A percentile compares a stretch with the other conserved stretches of the same genome.
Evolutionary conservation across 2,888 invertebrate genomes (phyloP).

Genomic region (Ommatoiulus sabulosus): DNA sequence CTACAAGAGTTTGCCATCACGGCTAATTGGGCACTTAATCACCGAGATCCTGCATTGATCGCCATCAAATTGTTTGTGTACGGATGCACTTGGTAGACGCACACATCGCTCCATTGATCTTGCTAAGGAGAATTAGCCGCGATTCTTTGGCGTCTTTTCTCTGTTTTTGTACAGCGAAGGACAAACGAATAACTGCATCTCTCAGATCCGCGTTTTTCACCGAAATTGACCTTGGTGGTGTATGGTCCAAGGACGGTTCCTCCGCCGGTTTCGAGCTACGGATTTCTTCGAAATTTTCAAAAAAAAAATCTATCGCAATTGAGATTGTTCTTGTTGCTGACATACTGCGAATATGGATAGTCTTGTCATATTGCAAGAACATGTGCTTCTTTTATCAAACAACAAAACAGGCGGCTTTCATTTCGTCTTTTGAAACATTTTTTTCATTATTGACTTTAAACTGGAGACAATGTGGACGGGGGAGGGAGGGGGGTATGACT

Average conservation of each 20-base stretch:
- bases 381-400: too few species aligned
- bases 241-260: neutral
- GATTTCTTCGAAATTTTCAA: neutral
- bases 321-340: too few species aligned
- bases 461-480: too few species aligned
- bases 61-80: conserved; percentile 40
- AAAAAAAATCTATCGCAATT: neutral
- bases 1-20: conserved; percentile 43
- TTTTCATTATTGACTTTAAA: too few species aligned
- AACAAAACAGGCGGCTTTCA: too few species aligned
- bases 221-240: too few species aligned
- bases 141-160: neutral
- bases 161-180: neutral
- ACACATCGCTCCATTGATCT: neutral
- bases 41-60: conserved; percentile 21
- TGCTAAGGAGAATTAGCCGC: neutral
- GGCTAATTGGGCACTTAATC: conserved; percentile 39
- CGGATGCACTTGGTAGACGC: conserved; percentile 24
- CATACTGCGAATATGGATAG: too few species aligned
- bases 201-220: too few species aligned
- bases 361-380: too few species aligned
- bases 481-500: too few species aligned
- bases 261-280: neutral
- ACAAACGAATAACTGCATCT: neutral
- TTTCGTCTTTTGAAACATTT: too few species aligned